Evolutionary conservation across 2,797 vertebrate genomes (phyloP).

Genomic region (Coreius guichenoti): DNA sequence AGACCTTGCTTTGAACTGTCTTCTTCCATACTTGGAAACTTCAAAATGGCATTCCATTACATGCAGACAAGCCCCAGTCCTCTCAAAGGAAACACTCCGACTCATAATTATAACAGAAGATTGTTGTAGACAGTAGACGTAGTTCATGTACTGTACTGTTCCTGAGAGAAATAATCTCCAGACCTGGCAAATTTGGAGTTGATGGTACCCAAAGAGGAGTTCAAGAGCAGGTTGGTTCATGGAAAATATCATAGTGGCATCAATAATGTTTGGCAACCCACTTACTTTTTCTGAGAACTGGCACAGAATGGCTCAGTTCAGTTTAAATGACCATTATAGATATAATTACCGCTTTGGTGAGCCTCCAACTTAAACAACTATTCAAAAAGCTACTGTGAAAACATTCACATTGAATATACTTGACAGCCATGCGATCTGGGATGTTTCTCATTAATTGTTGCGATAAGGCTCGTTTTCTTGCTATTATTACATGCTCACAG

Average conservation of each 20-base stretch:
- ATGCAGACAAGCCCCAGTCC: slow-evolving; percentile 26
- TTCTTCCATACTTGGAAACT: slow-evolving; percentile 59
- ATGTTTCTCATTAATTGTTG: slow-evolving; percentile 4
- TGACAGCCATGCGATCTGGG: neutral
- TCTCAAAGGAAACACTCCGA: slow-evolving; percentile 10
- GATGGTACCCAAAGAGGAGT: neutral
- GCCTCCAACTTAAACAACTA: slow-evolving; percentile 39
- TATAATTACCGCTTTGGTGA: slow-evolving; percentile 25
- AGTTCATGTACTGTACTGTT: neutral
- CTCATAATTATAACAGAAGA: slow-evolving; percentile 21
- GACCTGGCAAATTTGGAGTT: slow-evolving; percentile 10
- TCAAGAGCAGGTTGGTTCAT: neutral
- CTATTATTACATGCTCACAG: slow-evolving; percentile 32
- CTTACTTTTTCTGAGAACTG: neutral
- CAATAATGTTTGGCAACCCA: neutral
- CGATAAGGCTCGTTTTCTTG: slow-evolving; percentile 14
- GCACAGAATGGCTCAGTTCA: neutral
- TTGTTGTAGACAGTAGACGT: slow-evolving; percentile 4
- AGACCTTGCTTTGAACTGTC: slow-evolving; percentile 52
- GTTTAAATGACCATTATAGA: slow-evolving; percentile 19
- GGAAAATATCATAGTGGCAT: slow-evolving; percentile 2
- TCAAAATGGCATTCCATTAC: slow-evolving; percentile 57
- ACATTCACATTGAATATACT: slow-evolving; percentile 22
- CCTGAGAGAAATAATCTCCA: slow-evolving; percentile 15
- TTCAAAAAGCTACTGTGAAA: slow-evolving; percentile 32